Conservation (phyloP, 2,888 invertebrate species). For the Xylophagus ater region DNA sequence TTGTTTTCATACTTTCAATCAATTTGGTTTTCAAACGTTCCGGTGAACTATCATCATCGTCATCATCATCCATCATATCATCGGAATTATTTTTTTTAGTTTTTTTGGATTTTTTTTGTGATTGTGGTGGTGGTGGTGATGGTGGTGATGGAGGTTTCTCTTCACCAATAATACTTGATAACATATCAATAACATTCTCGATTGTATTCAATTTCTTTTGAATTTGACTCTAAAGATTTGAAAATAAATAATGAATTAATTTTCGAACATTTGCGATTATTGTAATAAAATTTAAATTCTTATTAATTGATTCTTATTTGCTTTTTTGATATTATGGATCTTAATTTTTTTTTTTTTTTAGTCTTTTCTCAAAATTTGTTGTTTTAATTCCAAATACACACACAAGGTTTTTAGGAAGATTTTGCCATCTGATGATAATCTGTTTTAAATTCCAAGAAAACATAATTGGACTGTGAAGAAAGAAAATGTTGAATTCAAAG, state of each 20-base stretch:
- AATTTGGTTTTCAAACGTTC: constrained; percentile 36
- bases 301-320: no score
- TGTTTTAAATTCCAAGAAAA: no score
- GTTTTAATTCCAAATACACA: constrained; percentile 12
- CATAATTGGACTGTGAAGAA: no score
- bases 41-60: constrained; percentile 31
- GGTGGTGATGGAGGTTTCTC: constrained; percentile 36
- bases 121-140: constrained; percentile 4
- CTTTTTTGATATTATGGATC: no score
- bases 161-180: constrained; percentile 73
- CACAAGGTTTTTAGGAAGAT: no score
- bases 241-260: not conserved
- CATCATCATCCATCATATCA: constrained; percentile 17
- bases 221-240: constrained; percentile 32
- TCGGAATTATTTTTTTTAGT: constrained; percentile 21
- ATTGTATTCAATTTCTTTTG: constrained; percentile 51
- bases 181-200: constrained; percentile 78
- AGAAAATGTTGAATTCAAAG: no score
- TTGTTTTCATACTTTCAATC: constrained; percentile 36
- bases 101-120: constrained; percentile 19
- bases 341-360: constrained; percentile 15
- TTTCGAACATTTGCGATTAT: not conserved
- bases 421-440: no score
- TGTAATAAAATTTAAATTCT: constrained; percentile 11
- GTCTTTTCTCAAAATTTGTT: constrained; percentile 10